Evolutionary conservation across 2,113 vertebrate species (phyloP), one percentile per base, ranked within the genome.

Genomic region (Poeciliopsis retropinna): DNA sequence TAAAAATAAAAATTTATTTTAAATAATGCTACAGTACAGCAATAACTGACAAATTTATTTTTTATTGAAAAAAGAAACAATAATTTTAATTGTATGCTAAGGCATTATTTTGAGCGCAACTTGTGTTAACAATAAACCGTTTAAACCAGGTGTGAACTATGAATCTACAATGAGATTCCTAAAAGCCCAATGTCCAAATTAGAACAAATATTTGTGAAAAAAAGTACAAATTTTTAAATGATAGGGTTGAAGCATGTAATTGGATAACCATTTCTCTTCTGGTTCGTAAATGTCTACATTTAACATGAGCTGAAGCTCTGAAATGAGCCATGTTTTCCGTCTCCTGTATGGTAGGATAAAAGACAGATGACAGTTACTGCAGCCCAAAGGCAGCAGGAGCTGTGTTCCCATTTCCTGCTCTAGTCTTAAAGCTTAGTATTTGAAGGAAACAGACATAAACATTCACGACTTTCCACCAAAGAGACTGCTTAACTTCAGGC

Each of bases 371-470:
- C 76, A 70, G 65, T 83, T 74, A 65, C 67, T 76, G 64, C 75
- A 72, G 86, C 83, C 67, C 79, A 79, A 6, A 67, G 78, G 81
- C 84, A 68, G 39, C 11, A 28, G 12, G 66, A 63, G 85, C 39
- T 25, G 72, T 9, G 79, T 61, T 82, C 81, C 79, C 77, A 87
- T 86, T 92, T 92, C 92, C 92, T 89, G 85, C 79, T 75, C 39
- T 69, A 73, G 72, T 71, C 75, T 84, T 89, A 74, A 85, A 86
- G 80, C 65, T 70, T n/a, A 76, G 61, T 57, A 62, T 63, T 63
- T 78, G 64, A 64, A 61, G 39, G 81, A 88, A 78, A 80, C 7
- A 60, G 70, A 89, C 89, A 76, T 88, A 89, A 91, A 92, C 79
- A 89, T 90, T 92, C 79, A 91, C 27, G 80, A 81, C 81, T 75